Percentiles rank a stretch among this genome's conserved stretches.
Conservation (phyloP, 2,888 invertebrate genomes). For the Pachymerium ferrugineum region DNA sequence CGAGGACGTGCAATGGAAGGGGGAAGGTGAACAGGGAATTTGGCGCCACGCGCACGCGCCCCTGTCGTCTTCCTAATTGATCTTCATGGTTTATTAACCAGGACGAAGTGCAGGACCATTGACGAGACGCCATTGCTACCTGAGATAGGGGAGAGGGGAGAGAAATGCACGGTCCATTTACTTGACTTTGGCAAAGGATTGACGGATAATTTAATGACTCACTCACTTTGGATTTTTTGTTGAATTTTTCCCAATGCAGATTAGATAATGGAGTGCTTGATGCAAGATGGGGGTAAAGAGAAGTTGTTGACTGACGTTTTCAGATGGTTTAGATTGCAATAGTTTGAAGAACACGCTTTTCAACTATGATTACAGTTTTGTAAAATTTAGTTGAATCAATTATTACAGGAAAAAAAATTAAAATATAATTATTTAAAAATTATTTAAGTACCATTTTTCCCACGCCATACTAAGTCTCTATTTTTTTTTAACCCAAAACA, state of each 20-base stretch:
- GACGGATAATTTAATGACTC: constrained; percentile 4
- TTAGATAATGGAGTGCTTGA: no score
- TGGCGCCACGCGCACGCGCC: constrained; percentile 25
- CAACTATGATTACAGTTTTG: no score
- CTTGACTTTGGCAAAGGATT: constrained; percentile 23
- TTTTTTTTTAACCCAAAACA: not conserved
- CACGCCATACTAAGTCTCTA: no score
- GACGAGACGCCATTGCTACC: constrained; percentile 27
- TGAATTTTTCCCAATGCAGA: not conserved
- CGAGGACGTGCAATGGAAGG: constrained; percentile 4
- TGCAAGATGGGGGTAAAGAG: no score
- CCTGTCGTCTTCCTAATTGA: constrained; percentile 27
- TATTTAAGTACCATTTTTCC: no score
- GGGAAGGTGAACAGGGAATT: constrained; percentile 1
- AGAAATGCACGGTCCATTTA: constrained; percentile 22
- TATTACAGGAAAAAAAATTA: no score
- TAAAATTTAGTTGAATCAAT: no score
- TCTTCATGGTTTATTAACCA: constrained; percentile 27
- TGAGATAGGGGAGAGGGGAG: not conserved
- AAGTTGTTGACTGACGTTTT: no score
- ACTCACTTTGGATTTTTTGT: not conserved
- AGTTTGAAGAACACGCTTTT: no score
- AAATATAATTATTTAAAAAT: no score
- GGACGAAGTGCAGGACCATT: constrained; percentile 25
- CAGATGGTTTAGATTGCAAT: no score